These are phyloP conservation scores for Poeciliopsis presidionis DNA, from an alignment of 2,797 vertebrate species.

Conservation along the genomic window DNA sequence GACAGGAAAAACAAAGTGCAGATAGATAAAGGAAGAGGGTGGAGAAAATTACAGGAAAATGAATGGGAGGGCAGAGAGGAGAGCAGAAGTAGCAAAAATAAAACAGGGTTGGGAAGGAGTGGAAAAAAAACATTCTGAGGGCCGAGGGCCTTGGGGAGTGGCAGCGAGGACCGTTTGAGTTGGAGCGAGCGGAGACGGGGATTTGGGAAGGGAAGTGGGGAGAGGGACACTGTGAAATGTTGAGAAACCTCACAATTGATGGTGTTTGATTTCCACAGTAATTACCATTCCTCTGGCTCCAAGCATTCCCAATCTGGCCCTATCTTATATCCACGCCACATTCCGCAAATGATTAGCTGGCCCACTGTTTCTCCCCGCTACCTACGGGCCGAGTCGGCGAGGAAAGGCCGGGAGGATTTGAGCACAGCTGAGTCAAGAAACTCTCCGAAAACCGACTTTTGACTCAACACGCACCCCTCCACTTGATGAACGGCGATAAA, in stretches of 20 bases:
- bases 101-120: constrained; percentile 50
- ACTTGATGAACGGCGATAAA: neutral
- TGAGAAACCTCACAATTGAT: constrained; percentile 86
- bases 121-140: constrained; percentile 58
- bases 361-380: constrained; percentile 71
- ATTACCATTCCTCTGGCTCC: constrained; percentile 86
- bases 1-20: constrained; percentile 62
- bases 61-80: constrained; percentile 55
- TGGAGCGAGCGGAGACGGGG: constrained; percentile 60
- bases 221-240: constrained; percentile 75
- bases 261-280: constrained; percentile 86
- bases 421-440: constrained; percentile 8
- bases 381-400: constrained; percentile 57
- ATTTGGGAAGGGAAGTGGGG: constrained; percentile 54
- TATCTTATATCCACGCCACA: constrained; percentile 83
- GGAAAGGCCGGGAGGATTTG: constrained; percentile 27
- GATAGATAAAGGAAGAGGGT: constrained; percentile 66
- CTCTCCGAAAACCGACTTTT: neutral
- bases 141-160: constrained; percentile 63
- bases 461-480: neutral
- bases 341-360: constrained; percentile 83
- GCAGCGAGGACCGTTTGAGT: constrained; percentile 67
- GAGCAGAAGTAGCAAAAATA: constrained; percentile 39
- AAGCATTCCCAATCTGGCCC: constrained; percentile 79
- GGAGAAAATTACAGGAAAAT: constrained; percentile 69